Base-by-base conservation (phyloP, 1,140 invertebrate genomes). In the Pogonomyrmex californicus region DNA sequence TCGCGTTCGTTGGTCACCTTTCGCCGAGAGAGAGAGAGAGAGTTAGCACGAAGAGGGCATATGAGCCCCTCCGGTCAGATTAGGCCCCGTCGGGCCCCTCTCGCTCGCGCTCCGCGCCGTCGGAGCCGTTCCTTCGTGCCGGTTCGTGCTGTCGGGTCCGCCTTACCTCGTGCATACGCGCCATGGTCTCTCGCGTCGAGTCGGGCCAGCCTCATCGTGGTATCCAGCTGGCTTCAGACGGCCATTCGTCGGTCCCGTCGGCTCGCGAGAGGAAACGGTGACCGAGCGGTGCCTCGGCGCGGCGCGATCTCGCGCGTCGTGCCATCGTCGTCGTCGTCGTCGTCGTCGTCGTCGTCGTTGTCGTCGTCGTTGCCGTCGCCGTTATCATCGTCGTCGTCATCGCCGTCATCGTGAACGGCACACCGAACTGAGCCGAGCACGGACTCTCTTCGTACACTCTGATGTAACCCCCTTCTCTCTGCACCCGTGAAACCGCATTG, bases 61-160 rank as follows among this genome's bases (percentile, higher is more conserved):
- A 86, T 85, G 49, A 63, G 87, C 86, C 90, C 90, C 90, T 91
- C 90, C 90, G 86, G 85, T 86, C 65, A 87, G 83, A 91, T 87
- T 87, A 86, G 90, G 90, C 85, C 85, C 87, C 87, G 60, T 88
- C 75, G 68, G 79, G 68, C 71, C 79, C 87, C 78, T 89, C 76
- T 91, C 77, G 73, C 83, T 82, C 85, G 75, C 87, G 73, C 89
- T 88, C 83, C 71, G 85, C 54, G 75, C 86, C 87, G 73, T 89
- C 85, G 79, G 81, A 87, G 88, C 75, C 86, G 77, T 89, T 85
- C 83, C 73, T 85, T 77, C 83, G 86, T 66, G 81, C 86, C 88
- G 88, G 89, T 91, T 81, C 81, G 89, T 88, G 51, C 77, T 78
- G 86, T 91, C 71, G 88, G 77, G 78, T 87, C 77, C 68, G 82